These are phyloP conservation scores for Drosophila fulvimacula DNA, from an alignment of 2,888 invertebrate genomes.

Conservation along the genomic window DNA sequence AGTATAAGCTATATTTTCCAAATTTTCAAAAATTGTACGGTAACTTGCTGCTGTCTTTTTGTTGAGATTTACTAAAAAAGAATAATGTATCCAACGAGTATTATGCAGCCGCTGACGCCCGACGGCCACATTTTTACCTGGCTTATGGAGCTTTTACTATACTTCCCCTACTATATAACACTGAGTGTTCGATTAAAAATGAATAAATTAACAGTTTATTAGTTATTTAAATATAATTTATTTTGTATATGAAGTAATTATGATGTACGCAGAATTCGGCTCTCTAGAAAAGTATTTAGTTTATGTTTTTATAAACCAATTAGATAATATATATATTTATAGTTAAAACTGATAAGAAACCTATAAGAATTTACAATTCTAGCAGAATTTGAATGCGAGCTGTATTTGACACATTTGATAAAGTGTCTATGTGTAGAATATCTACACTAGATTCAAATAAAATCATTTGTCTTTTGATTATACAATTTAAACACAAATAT, in stretches of 20 bases:
- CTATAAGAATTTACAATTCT: neutral
- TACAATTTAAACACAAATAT: neutral
- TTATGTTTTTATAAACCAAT: neutral
- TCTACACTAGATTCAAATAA: neutral
- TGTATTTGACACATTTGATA: neutral
- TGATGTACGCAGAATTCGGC: neutral
- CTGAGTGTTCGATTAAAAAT: too few species aligned
- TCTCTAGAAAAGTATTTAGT: neutral
- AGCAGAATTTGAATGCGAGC: neutral
- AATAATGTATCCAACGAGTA: too few species aligned
- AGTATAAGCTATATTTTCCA: too few species aligned
- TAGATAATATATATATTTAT: neutral
- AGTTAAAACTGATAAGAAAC: neutral
- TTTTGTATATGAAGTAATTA: neutral
- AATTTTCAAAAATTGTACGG: too few species aligned
- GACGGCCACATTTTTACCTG: too few species aligned
- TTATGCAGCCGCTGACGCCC: too few species aligned
- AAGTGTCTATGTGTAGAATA: neutral
- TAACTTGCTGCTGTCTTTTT: too few species aligned
- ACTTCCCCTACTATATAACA: too few species aligned
- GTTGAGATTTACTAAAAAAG: too few species aligned
- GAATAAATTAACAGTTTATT: too few species aligned
- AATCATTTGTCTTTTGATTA: neutral
- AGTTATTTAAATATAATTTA: neutral
- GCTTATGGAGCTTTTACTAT: too few species aligned